A percentile compares a stretch with the other conserved stretches of the same genome.
phyloP scores from a whole-genome alignment of 2,797 vertebrate species.

The Syndactyla subalaris region DNA sequence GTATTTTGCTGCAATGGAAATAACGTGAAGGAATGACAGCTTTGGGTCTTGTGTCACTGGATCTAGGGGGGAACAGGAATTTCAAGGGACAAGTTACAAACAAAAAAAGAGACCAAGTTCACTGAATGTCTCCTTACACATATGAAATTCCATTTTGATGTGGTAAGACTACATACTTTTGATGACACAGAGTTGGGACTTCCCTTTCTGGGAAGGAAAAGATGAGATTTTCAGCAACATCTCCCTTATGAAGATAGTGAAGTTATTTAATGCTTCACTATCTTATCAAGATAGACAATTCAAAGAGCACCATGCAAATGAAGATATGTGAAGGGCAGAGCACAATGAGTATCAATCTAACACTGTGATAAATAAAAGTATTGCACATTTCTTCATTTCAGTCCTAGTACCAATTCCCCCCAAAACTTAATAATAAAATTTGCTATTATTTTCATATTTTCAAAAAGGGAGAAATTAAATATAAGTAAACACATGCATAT shows the following conservation, averaged over 20 bases:
- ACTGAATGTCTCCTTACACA: neutral
- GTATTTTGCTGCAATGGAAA: neutral
- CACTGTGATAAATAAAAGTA: neutral
- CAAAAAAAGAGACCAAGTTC: neutral
- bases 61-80: neutral
- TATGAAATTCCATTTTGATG: neutral
- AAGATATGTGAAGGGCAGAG: neutral
- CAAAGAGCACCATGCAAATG: neutral
- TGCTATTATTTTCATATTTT: neutral
- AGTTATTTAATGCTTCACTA: neutral
- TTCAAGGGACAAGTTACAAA: neutral
- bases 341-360: neutral
- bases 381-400: neutral
- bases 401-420: neutral
- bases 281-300: neutral
- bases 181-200: neutral
- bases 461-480: neutral
- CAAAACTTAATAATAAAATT: neutral
- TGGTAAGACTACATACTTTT: neutral
- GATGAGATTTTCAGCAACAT: slow-evolving; percentile 1
- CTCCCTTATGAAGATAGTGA: neutral
- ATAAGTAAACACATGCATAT: neutral
- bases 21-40: neutral
- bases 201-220: neutral
- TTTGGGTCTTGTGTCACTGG: neutral